Evolutionary conservation across 2,797 vertebrate species (phyloP).

Genomic region (Acridotheres tristis): DNA sequence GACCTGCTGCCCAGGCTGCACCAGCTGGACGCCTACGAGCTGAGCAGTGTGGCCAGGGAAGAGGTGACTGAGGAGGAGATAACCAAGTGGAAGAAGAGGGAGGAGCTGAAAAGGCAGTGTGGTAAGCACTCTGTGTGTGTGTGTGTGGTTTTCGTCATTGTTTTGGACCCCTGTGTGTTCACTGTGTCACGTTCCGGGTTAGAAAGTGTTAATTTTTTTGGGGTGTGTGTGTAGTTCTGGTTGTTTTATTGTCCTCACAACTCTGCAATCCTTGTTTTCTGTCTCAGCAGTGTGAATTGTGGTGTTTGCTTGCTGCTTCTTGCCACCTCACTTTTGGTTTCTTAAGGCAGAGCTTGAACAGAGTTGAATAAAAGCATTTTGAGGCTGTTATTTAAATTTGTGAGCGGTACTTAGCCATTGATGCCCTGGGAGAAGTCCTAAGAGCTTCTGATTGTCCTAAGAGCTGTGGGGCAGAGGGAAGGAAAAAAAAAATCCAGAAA

Average conservation of each 20-base stretch:
- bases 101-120: conserved; percentile 82
- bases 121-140: conserved; percentile 69
- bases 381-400: neutral
- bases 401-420: neutral
- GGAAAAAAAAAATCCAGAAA: rapidly evolving
- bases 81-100: conserved; percentile 83
- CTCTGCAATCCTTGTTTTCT: neutral
- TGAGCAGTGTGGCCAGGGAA: conserved; percentile 92
- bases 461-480: neutral
- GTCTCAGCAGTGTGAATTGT: neutral
- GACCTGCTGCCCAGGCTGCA: conserved; percentile 93
- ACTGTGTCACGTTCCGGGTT: rapidly evolving
- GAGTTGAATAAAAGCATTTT: neutral
- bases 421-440: neutral
- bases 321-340: neutral
- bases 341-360: neutral
- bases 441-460: neutral
- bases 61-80: conserved; percentile 92
- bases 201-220: neutral
- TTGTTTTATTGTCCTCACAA: neutral
- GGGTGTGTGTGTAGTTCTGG: neutral
- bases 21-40: conserved; percentile 89
- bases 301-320: neutral
- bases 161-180: rapidly evolving
- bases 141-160: rapidly evolving